phyloP scores from a whole-genome alignment of 2,888 invertebrate species.

The Calameuta pallipes region DNA sequence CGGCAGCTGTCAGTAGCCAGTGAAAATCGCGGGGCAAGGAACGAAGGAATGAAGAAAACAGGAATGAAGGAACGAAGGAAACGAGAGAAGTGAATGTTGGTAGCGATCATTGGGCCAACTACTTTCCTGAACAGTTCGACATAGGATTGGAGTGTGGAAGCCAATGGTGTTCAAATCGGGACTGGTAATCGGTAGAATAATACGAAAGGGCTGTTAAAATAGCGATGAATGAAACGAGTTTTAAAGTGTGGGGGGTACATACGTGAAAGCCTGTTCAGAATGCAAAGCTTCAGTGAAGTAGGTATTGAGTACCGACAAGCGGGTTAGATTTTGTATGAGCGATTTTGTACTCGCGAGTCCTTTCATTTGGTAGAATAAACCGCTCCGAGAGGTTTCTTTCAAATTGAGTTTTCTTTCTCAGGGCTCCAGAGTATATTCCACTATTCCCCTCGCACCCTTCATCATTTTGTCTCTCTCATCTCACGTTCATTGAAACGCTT shows the following conservation, averaged over 20 bases:
- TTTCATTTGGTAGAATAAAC: conserved; percentile 12
- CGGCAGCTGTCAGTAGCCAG: background rate
- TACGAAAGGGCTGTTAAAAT: conserved; percentile 4
- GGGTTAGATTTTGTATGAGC: conserved; percentile 1
- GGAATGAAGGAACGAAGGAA: background rate
- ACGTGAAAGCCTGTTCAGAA: conserved; percentile 1
- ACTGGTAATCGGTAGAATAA: background rate
- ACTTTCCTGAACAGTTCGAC: background rate
- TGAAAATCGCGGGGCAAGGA: background rate
- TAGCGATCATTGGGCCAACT: background rate
- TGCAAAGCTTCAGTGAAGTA: background rate
- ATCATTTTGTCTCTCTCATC: background rate
- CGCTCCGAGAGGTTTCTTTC: conserved; percentile 12
- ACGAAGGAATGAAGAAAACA: background rate
- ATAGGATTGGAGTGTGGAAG: background rate
- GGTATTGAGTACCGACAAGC: conserved; percentile 4
- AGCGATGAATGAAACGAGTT: background rate
- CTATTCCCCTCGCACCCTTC: background rate
- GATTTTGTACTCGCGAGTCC: conserved; percentile 8
- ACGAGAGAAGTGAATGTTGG: background rate
- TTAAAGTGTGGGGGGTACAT: conserved; percentile 2
- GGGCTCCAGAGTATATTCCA: conserved; percentile 3
- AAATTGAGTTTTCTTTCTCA: conserved; percentile 16
- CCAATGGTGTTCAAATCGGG: background rate
- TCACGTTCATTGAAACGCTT: conserved; percentile 13